phyloP scores from a whole-genome alignment of 2,113 vertebrate species.

The Eulemur macaco region DNA sequence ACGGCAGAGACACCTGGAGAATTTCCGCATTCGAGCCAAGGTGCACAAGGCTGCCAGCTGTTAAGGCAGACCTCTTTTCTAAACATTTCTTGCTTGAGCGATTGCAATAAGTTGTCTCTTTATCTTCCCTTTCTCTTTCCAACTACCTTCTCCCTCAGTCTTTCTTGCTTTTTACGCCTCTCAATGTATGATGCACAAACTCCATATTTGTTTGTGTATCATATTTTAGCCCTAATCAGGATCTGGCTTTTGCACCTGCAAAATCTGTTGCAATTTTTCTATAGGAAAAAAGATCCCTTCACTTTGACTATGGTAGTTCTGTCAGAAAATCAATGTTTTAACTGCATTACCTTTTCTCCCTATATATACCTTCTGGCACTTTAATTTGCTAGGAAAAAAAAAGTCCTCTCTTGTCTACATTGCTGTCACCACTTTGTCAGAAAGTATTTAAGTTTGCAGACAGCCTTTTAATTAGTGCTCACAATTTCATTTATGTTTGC shows the following conservation, averaged over 20 bases:
- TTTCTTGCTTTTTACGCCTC: conserved; percentile 23
- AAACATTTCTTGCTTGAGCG: conserved; percentile 78
- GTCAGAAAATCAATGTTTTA: conserved; percentile 84
- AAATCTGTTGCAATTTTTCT: conserved; percentile 80
- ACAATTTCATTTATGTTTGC: conserved; percentile 97
- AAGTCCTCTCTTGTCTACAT: conserved; percentile 84
- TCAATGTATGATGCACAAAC: not conserved
- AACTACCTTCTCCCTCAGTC: not conserved
- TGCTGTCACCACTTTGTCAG: conserved; percentile 92
- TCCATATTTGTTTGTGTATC: conserved; percentile 57
- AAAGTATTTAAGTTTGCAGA: conserved; percentile 95
- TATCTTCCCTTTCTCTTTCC: conserved; percentile 52
- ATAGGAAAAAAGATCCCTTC: conserved; percentile 68
- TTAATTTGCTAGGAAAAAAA: conserved; percentile 84
- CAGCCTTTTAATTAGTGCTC: conserved; percentile 97
- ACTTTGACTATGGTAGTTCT: conserved; percentile 67
- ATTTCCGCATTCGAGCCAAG: conserved; percentile 89
- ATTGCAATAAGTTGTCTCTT: conserved; percentile 64
- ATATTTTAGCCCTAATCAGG: conserved; percentile 80
- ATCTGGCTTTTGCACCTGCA: conserved; percentile 66
- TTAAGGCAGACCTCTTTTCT: conserved; percentile 66
- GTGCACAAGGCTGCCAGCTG: conserved; percentile 85
- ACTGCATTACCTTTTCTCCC: conserved; percentile 79
- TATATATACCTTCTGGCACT: conserved; percentile 84
- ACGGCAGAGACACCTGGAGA: conserved; percentile 89